These are phyloP conservation scores for Zeuzera pyrina DNA, from an alignment of 2,888 invertebrate species.

Conservation along the genomic window DNA sequence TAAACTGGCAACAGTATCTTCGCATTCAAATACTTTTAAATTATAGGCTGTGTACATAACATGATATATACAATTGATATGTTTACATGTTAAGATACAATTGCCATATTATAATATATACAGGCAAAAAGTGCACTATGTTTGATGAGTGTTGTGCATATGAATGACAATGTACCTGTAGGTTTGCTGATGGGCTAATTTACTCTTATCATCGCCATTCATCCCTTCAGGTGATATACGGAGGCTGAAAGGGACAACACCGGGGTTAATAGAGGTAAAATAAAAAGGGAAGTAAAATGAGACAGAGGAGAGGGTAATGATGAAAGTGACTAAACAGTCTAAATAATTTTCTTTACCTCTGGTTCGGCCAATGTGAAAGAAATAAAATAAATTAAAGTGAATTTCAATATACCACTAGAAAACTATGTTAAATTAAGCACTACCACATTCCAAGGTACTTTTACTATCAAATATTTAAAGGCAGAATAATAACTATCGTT, in stretches of 20 bases:
- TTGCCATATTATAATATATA: too few species aligned
- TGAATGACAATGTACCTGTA: slow-evolving; percentile 76
- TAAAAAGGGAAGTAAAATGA: slow-evolving; percentile 17
- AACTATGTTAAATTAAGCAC: slow-evolving; percentile 3
- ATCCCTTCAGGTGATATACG: slow-evolving; percentile 73
- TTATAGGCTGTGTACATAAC: too few species aligned
- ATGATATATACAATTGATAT: too few species aligned
- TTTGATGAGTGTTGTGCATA: slow-evolving; percentile 27
- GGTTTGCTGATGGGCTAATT: slow-evolving; percentile 81
- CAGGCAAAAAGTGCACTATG: slow-evolving; percentile 19
- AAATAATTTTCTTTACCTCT: slow-evolving; percentile 55
- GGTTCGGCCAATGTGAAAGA: slow-evolving; percentile 57
- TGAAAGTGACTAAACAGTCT: slow-evolving; percentile 36
- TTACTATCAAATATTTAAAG: too few species aligned
- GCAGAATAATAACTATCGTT: too few species aligned
- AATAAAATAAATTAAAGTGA: slow-evolving; percentile 34
- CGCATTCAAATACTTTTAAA: too few species aligned
- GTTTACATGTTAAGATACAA: too few species aligned
- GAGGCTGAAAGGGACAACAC: slow-evolving; percentile 75
- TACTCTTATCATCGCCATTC: slow-evolving; percentile 78
- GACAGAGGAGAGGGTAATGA: slow-evolving; percentile 33
- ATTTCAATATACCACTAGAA: slow-evolving; percentile 24
- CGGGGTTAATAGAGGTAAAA: slow-evolving; percentile 48
- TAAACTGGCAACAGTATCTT: too few species aligned
- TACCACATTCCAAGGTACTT: slow-evolving; percentile 1